phyloP scores from a whole-genome alignment of 2,797 vertebrate genomes.

The Lutjanus argentimaculatus region DNA sequence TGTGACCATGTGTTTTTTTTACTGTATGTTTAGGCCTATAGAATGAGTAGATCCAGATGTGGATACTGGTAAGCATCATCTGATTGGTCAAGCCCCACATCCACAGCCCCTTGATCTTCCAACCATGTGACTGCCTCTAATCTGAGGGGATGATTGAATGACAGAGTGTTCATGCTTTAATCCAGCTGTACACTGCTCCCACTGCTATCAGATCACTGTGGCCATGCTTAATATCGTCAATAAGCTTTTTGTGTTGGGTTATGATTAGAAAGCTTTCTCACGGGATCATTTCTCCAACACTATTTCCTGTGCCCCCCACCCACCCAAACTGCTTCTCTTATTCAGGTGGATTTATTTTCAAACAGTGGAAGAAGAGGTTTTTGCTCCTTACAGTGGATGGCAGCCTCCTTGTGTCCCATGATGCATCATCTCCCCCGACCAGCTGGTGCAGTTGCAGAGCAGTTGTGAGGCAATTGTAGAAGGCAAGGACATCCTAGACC shows the following conservation, averaged over 20 bases:
- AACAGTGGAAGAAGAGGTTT: conserved; percentile 90
- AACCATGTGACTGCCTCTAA: conserved; percentile 75
- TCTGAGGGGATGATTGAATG: conserved; percentile 68
- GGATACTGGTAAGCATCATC: not conserved
- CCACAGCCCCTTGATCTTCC: conserved; percentile 62
- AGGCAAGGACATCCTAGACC: conserved; percentile 86
- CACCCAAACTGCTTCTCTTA: conserved; percentile 2
- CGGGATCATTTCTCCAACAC: conserved; percentile 9
- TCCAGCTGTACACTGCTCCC: conserved; percentile 58
- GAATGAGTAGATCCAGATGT: conserved; percentile 35
- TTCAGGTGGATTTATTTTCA: conserved; percentile 88
- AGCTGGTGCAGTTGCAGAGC: conserved; percentile 82
- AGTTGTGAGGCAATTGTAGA: conserved; percentile 86
- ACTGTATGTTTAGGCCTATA: not conserved
- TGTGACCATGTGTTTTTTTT: conserved; percentile 10
- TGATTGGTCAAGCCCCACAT: conserved; percentile 52
- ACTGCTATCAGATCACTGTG: conserved; percentile 44
- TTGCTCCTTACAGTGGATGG: conserved; percentile 85
- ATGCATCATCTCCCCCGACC: conserved; percentile 83
- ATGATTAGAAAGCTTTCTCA: conserved; percentile 31
- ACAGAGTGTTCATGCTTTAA: conserved; percentile 69
- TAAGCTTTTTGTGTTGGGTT: conserved; percentile 17
- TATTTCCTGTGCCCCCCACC: too few species aligned
- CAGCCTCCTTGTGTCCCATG: conserved; percentile 83
- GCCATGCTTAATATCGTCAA: conserved; percentile 37